These are phyloP conservation scores for Dasypogon diadema DNA, from an alignment of 2,888 invertebrate species.

Conservation along the genomic window DNA sequence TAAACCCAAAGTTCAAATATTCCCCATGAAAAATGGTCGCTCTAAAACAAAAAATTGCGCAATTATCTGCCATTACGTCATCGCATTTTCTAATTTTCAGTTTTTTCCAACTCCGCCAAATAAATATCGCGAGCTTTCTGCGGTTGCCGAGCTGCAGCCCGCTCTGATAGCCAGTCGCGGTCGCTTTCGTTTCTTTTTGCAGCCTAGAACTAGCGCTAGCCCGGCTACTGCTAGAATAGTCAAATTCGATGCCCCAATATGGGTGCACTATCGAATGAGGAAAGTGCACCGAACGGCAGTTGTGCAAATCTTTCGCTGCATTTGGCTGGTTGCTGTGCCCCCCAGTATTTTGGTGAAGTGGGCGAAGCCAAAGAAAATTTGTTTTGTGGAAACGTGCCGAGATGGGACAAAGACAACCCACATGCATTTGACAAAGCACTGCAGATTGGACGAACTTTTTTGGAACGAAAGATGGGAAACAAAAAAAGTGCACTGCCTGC, in stretches of 20 bases:
- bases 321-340: background rate
- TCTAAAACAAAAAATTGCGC: constrained; percentile 40
- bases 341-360: constrained; percentile 1
- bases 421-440: constrained; percentile 32
- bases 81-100: constrained; percentile 49
- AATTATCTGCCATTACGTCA: constrained; percentile 52
- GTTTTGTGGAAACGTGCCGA: constrained; percentile 9
- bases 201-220: constrained; percentile 1
- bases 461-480: constrained; percentile 8
- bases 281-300: constrained; percentile 19
- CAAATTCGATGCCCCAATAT: constrained; percentile 36
- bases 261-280: constrained; percentile 36
- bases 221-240: background rate
- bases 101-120: constrained; percentile 21
- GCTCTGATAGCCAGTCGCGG: constrained; percentile 35
- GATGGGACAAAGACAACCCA: constrained; percentile 41
- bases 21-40: constrained; percentile 43
- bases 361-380: constrained; percentile 32
- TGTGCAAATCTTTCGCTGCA: no score
- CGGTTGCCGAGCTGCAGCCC: constrained; percentile 9
- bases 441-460: constrained; percentile 37
- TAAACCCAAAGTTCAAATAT: constrained; percentile 42
- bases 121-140: constrained; percentile 28
- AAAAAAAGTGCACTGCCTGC: constrained; percentile 14
- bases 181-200: background rate